Percentiles rank a stretch among this genome's conserved stretches.
Conservation (phyloP, 2,113 vertebrate genomes). For the Ia io region DNA sequence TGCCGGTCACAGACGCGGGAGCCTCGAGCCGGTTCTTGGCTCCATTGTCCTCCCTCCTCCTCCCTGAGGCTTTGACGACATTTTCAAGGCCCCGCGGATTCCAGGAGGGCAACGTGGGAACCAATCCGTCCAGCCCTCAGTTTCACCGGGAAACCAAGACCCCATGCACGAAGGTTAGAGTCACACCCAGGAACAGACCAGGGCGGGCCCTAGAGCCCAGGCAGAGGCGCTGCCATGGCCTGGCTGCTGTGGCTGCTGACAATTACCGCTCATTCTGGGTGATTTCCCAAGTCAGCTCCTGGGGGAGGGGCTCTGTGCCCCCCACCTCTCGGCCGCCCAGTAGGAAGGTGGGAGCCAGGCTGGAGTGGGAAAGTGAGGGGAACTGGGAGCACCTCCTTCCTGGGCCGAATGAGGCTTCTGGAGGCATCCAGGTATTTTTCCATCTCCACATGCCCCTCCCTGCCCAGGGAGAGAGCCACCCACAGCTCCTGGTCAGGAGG, state of each 20-base stretch:
- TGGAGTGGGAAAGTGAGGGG: neutral
- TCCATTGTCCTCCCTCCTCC: neutral
- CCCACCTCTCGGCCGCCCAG: neutral
- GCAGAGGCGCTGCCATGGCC: neutral
- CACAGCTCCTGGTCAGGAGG: neutral
- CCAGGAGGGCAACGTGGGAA: neutral
- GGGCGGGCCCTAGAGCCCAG: neutral
- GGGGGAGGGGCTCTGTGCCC: neutral
- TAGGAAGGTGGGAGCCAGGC: neutral
- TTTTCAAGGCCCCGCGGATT: neutral
- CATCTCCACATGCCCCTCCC: neutral
- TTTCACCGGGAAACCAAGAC: neutral
- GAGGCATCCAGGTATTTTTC: neutral
- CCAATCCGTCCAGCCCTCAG: neutral
- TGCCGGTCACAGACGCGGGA: rapidly evolving
- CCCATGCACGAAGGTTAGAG: neutral
- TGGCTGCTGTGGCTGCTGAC: neutral
- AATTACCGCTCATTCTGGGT: neutral
- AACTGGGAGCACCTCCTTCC: neutral
- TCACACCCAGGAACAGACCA: neutral
- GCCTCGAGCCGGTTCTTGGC: neutral
- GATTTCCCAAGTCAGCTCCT: neutral
- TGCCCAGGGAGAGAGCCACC: neutral
- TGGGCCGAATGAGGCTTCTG: neutral
- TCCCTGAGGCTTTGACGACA: neutral